phyloP scores from a whole-genome alignment of 2,888 invertebrate genomes.

The Tenthredo mesomela region DNA sequence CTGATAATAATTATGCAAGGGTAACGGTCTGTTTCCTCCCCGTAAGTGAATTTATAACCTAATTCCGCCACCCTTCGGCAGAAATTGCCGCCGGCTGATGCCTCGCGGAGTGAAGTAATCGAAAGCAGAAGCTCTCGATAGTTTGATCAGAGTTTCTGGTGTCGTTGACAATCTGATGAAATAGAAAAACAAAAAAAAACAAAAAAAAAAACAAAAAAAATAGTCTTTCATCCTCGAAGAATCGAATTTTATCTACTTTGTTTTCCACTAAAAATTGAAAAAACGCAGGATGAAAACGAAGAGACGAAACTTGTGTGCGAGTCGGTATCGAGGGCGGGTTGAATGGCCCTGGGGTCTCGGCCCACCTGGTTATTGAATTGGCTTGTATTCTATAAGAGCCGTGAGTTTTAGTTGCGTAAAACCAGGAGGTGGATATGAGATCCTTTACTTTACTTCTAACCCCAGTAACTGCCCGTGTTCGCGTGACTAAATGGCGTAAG shows the following conservation, averaged over 20 bases:
- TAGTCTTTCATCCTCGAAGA: background rate
- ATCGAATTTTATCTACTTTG: background rate
- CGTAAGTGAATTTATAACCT: slow-evolving; percentile 61
- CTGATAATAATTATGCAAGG: slow-evolving; percentile 61
- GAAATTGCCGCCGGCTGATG: slow-evolving; percentile 27
- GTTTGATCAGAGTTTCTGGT: background rate
- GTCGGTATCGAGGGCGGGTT: slow-evolving; percentile 15
- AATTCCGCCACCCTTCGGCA: slow-evolving; percentile 59
- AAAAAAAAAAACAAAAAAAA: no score
- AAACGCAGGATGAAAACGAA: background rate
- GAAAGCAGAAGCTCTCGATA: slow-evolving; percentile 32
- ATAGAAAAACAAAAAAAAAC: no score
- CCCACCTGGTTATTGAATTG: slow-evolving; percentile 23
- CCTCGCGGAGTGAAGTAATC: slow-evolving; percentile 27
- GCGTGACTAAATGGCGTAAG: slow-evolving; percentile 44
- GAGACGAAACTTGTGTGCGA: background rate
- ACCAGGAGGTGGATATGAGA: background rate
- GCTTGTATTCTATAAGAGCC: background rate
- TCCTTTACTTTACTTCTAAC: background rate
- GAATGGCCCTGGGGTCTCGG: background rate
- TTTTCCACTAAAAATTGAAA: background rate
- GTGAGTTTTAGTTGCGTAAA: slow-evolving; percentile 20
- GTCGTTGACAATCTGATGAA: background rate
- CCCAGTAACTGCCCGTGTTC: background rate
- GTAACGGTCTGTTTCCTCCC: slow-evolving; percentile 62